Conservation (phyloP, 2,113 vertebrate species). For the Cariama cristata region DNA sequence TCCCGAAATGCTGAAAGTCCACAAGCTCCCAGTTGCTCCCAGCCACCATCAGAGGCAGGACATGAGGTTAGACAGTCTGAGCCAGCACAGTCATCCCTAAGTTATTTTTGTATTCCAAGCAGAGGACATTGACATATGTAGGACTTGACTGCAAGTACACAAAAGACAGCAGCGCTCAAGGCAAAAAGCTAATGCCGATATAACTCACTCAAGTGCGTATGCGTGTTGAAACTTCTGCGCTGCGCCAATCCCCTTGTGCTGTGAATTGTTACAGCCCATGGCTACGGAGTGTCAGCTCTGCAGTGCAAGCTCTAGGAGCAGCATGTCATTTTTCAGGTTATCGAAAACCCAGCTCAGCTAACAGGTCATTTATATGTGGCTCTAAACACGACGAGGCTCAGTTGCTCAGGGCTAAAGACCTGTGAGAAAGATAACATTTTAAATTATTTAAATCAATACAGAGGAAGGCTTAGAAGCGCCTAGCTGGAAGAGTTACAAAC, state of each 20-base stretch:
- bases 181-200: neutral
- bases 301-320: neutral
- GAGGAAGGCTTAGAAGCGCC: neutral
- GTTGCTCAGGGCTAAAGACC: neutral
- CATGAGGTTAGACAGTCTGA: neutral
- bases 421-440: neutral
- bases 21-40: neutral
- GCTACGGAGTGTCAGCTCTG: neutral
- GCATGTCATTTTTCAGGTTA: neutral
- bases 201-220: neutral
- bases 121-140: neutral
- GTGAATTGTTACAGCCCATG: neutral
- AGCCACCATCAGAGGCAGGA: neutral
- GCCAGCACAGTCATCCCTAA: neutral
- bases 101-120: neutral
- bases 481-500: neutral
- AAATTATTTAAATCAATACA: neutral
- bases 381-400: neutral
- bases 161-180: neutral
- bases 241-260: neutral
- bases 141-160: neutral
- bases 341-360: neutral
- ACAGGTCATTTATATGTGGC: neutral
- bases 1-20: neutral
- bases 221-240: rapidly evolving